Base-by-base conservation (phyloP, 30 jellyfish, hydroid and myxozoan genomes). In the Hydractinia symbiolongicarpus region DNA sequence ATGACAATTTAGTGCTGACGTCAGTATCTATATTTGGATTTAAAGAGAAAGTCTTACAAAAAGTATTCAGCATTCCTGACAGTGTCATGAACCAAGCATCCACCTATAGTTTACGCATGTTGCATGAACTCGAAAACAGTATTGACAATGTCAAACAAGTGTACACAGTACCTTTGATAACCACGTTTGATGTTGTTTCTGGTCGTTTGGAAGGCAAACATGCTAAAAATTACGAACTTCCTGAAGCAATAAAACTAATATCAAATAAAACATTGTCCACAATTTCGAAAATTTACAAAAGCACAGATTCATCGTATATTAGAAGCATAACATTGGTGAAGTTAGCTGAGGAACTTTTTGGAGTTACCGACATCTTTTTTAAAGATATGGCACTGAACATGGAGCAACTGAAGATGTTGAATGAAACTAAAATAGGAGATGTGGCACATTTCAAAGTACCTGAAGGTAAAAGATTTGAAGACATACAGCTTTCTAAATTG, bases 121-220 rank as follows among this genome's bases (percentile, higher is more conserved):
- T 62, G 73, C 73, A 62, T 62, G 16, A 6, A 5, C 8, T 5
- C 16, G 73, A 62, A 40, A 50, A 5, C 50, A 62, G 30, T 50
- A 62, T 62, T 62, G 73, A 62, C 5, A 62, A 62, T 62, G 73
- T 62, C 73, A 62, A 62, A 62, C 73, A 62, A 50, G 9, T 62
- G 16, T 62, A 62, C 73, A 62, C 73, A 62, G 73, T 40, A 40
- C 30, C 73, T 7, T 62, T 62, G 73, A 62, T 6, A 9, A 9
- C 5, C 8, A 6, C 30, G 9, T 62, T 62, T 9, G 73, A 62
- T 62, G 73, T 62, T 5, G 73, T 62, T 6, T 62, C 73, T 5
- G 5, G 5, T 5, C 73, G 73, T 15, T 15, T 40, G 30, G 30
- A 40, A 15, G 73, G 73, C 5, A 40, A 15, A 62, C 50, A 62